Evolutionary conservation across 2,113 vertebrate species (phyloP), one percentile per base, ranked within the genome.

Genomic region (Clinocottus analis): DNA sequence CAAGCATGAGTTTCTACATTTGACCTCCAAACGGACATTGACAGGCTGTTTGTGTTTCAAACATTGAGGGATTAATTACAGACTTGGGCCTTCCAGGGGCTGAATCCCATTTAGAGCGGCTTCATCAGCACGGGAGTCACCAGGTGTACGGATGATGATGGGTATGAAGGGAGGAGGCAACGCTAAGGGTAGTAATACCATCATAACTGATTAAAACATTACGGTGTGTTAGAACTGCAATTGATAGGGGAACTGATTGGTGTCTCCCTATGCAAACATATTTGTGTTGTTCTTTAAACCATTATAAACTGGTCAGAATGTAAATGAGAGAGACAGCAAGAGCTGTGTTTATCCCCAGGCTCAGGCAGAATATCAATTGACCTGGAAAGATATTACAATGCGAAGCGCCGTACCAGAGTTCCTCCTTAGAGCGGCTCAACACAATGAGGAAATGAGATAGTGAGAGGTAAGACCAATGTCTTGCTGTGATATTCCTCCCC

Each of bases 291-390:
- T 60, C 45, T 68, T 51, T 6, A 45, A 47, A 1, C 14, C 12
- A 60, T 83, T 45, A 63, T 23, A 45, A 76, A 51, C 21, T 12
- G 60, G 39, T 76, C 25, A 72, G 56, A 78, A 77, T 79, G 74
- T 67, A 85, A 77, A 81, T 60, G n/a, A 74, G 21, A 21, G 75
- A 59, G 74, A 77, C 68, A 79, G 64, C 23, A n/a, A 62, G 64
- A 77, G 29, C 74, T 61, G 66, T 14, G 1, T 79, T 82, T 69
- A 62, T 77, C 65, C 74, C 10, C 70, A 16, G 25, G 66, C 63
- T 77, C 56, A 21, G 35, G 13, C 75, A 58, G 88, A 87, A 89
- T 90, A 86, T 58, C 72, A 92, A 86, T 88, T 37, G 75, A 74
- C 63, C 56, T 53, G 73, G 16, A 68, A 73, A 68, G 66, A 74